Evolutionary conservation across 2,113 vertebrate species (phyloP), one percentile per base, ranked within the genome.

Genomic region (Plecotus auritus): DNA sequence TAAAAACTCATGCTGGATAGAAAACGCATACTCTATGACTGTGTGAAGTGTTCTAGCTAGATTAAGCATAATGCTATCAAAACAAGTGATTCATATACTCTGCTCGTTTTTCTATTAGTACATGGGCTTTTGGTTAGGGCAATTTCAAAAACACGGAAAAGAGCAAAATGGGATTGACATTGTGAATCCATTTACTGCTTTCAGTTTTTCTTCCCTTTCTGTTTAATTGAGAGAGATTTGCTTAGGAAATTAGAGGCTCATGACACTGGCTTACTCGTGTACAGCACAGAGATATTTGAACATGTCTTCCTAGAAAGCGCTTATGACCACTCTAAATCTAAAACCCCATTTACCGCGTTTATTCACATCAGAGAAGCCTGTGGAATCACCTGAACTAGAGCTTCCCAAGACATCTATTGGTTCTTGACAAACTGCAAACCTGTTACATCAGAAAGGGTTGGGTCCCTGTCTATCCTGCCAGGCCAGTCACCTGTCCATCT

Each of bases 81-180:
- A 97, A 96, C 91, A 93, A 95, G 90, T 69, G 6, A 97, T 77
- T 96, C 76, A 83, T n/a, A 94, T 90, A 91, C 51, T 90, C 96
- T 86, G 85, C 86, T 97, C n/a, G 0, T 92, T 88, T 93, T 91
- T 72, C 96, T 93, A 40, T 94, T 94, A 72, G 72, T 69, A 92
- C 54, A 35, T 3, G 42, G 90, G 51, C 61, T 91, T 96, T 78
- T 69, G 42, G 86, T 80, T 47, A 88, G 69, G 70, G 90, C 59
- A 69, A 80, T 77, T 90, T 88, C 47, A 49, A 92, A 96, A 94
- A 82, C 72, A 37, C 0, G 42, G 72, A 91, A 90, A 93, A 93
- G 92, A 93, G 94, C 76, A 92, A 89, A 91, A 35, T 3, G 77
- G 92, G 77, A 86, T 35, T 56, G 74, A 89, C 91, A 26, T 0